Evolutionary conservation across 1,140 invertebrate genomes (phyloP).

Genomic region (Ptiloglossa arizonensis): DNA sequence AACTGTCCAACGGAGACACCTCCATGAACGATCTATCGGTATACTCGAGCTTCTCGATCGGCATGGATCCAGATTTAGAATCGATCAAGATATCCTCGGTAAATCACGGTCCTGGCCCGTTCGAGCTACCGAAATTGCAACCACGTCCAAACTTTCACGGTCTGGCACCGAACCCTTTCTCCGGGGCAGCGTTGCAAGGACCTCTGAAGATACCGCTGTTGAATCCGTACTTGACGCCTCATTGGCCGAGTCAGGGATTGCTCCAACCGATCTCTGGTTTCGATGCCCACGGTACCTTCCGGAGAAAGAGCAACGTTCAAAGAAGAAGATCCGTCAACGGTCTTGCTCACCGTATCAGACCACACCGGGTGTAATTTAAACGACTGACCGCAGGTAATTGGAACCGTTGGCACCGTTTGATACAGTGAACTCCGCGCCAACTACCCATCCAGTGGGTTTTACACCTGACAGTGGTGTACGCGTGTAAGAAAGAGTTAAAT

Average conservation of each 20-base stretch:
- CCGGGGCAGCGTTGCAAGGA: neutral
- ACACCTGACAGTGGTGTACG: too few species aligned
- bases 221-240: slow-evolving; percentile 5
- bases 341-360: neutral
- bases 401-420: neutral
- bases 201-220: slow-evolving; percentile 55
- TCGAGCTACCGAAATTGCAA: slow-evolving; percentile 41
- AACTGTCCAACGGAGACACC: slow-evolving; percentile 3
- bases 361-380: slow-evolving; percentile 6
- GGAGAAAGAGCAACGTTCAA: slow-evolving; percentile 26
- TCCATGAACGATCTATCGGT: slow-evolving; percentile 39
- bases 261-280: slow-evolving; percentile 13
- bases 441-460: too few species aligned
- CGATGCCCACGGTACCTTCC: neutral
- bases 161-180: neutral
- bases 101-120: neutral
- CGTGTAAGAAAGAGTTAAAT: too few species aligned
- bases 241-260: slow-evolving; percentile 45
- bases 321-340: slow-evolving; percentile 30
- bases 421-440: too few species aligned
- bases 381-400: slow-evolving; percentile 24
- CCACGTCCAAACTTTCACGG: slow-evolving; percentile 23
- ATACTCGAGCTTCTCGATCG: slow-evolving; percentile 43
- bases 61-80: slow-evolving; percentile 35
- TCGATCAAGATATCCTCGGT: slow-evolving; percentile 38